Evolutionary conservation across 2,113 vertebrate species (phyloP).

Genomic region (Anhinga anhinga): DNA sequence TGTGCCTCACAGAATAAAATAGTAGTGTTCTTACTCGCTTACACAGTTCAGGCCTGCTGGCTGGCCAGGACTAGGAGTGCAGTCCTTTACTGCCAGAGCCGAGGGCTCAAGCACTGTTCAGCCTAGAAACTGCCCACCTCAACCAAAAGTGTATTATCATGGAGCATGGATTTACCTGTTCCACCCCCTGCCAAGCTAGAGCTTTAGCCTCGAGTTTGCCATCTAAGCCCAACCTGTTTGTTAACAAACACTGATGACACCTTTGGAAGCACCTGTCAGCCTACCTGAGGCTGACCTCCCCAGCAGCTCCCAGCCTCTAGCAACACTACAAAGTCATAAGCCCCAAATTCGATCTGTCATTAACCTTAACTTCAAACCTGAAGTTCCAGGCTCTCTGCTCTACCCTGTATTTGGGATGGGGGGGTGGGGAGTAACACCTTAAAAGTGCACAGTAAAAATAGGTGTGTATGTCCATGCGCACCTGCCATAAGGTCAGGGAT

Average conservation of each 20-base stretch:
- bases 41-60: background rate
- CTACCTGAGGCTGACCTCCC: too few relatives aligned
- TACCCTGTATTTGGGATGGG: too few relatives aligned
- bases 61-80: background rate
- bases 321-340: background rate
- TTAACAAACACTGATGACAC: background rate
- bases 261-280: background rate
- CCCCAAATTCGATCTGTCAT: background rate
- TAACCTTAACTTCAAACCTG: background rate
- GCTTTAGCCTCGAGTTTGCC: background rate
- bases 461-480: fast-evolving
- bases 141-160: background rate
- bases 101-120: background rate
- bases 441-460: fast-evolving
- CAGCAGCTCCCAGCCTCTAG: background rate
- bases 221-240: background rate
- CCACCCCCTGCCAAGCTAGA: fast-evolving
- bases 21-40: background rate
- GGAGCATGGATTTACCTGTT: too few relatives aligned
- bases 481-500: background rate
- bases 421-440: background rate
- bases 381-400: background rate
- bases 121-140: fast-evolving
- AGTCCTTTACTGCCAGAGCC: background rate
- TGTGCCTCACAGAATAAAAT: background rate